Percentiles rank a stretch among this genome's conserved stretches.
Evolutionary conservation across 2,797 vertebrate genomes (phyloP).

Genomic region (Scarus forsteni): DNA sequence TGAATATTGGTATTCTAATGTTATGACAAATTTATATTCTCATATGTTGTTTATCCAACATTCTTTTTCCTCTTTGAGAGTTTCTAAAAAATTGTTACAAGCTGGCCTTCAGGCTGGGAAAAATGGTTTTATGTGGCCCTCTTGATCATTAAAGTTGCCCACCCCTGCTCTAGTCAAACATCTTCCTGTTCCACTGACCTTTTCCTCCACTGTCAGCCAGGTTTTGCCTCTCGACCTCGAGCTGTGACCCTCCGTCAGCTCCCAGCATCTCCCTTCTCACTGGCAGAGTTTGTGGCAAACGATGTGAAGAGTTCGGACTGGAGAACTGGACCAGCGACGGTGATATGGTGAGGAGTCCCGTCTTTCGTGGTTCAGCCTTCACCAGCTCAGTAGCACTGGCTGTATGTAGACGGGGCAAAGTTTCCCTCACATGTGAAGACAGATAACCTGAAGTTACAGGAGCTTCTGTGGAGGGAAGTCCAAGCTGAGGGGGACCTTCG

Average conservation of each 20-base stretch:
- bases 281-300: constrained; percentile 2
- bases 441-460: background rate
- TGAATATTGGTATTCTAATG: no score
- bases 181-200: constrained; percentile 44
- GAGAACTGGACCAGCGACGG: background rate
- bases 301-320: constrained; percentile 6
- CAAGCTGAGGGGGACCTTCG: constrained; percentile 5
- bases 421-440: constrained; percentile 7
- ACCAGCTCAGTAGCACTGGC: background rate
- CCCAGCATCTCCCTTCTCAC: background rate
- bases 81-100: no score
- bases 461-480: background rate
- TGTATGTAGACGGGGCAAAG: background rate
- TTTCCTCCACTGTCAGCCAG: constrained; percentile 1
- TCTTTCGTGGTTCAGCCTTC: constrained; percentile 8
- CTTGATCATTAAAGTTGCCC: no score
- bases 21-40: no score
- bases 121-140: no score
- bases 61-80: no score
- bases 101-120: no score
- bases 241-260: constrained; percentile 1
- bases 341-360: constrained; percentile 12
- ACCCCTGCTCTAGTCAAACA: no score
- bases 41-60: no score
- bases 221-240: constrained; percentile 1